Percentiles rank a stretch among this genome's conserved stretches.
Evolutionary conservation across 2,113 vertebrate genomes (phyloP).

Genomic region (Actenoides hombroni): DNA sequence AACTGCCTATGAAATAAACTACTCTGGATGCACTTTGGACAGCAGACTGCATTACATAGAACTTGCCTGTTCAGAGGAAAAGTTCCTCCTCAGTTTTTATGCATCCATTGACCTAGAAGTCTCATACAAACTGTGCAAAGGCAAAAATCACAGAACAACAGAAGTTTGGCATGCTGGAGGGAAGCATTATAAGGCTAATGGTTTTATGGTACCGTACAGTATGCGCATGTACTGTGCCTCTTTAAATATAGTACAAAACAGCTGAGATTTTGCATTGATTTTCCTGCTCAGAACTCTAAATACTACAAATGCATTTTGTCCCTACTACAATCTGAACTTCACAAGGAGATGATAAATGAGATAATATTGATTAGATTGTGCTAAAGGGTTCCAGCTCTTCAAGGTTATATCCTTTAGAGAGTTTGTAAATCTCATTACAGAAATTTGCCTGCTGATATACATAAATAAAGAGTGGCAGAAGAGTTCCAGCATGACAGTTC

Average conservation of each 20-base stretch:
- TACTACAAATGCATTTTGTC: slow-evolving; percentile 35
- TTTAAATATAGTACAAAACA: slow-evolving; percentile 2
- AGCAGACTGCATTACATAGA: background rate
- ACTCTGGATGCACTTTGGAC: background rate
- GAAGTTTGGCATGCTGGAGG: background rate
- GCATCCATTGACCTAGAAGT: background rate
- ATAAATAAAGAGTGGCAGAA: slow-evolving; percentile 61
- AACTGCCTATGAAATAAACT: background rate
- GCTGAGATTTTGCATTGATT: slow-evolving; percentile 1
- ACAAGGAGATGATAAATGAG: slow-evolving; percentile 59
- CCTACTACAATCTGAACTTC: slow-evolving; percentile 26
- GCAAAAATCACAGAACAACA: background rate
- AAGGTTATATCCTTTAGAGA: slow-evolving; percentile 60
- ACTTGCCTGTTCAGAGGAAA: background rate
- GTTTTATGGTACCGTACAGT: background rate
- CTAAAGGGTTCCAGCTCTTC: slow-evolving; percentile 45
- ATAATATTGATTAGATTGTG: slow-evolving; percentile 60
- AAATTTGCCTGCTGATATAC: slow-evolving; percentile 56
- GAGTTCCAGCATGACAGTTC: background rate
- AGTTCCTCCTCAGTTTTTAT: background rate
- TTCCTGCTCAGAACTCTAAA: slow-evolving; percentile 16
- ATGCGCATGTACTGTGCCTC: background rate
- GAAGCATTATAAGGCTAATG: background rate
- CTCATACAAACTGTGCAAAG: background rate
- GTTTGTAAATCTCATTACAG: slow-evolving; percentile 66